A percentile compares a stretch with the other conserved stretches of the same genome.
phyloP scores from a whole-genome alignment of 2,113 vertebrate genomes.

The Phyllostomus discolor region DNA sequence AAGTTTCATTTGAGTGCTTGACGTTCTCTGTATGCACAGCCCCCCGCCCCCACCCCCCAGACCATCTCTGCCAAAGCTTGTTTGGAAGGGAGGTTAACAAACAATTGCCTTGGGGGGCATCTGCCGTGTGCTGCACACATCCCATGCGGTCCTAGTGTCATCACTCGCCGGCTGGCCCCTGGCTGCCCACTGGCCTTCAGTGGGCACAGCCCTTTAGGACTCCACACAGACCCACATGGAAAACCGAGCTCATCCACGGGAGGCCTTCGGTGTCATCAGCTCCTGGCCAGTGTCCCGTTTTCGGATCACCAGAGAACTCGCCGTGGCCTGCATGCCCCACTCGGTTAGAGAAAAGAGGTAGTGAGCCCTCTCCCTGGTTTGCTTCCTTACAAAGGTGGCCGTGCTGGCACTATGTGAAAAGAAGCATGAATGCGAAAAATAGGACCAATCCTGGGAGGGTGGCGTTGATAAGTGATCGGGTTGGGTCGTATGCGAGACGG shows the following conservation, averaged over 20 bases:
- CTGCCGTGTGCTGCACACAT: constrained; percentile 37
- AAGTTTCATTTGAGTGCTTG: constrained; percentile 51
- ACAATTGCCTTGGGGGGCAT: constrained; percentile 57
- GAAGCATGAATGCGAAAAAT: constrained; percentile 61
- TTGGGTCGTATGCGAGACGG: not conserved
- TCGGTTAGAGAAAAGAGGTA: constrained; percentile 34
- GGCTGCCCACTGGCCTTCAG: constrained; percentile 21
- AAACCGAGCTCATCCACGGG: constrained; percentile 43
- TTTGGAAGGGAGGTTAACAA: constrained; percentile 64
- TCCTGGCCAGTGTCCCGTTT: constrained; percentile 36
- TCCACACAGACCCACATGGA: constrained; percentile 58
- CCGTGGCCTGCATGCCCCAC: not conserved
- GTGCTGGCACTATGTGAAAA: constrained; percentile 67
- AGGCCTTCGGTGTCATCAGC: constrained; percentile 16
- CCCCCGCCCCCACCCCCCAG: constrained; percentile 48
- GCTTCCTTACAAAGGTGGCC: constrained; percentile 65
- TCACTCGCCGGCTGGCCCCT: constrained; percentile 55
- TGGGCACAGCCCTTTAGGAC: constrained; percentile 63
- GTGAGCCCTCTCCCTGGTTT: constrained; percentile 69
- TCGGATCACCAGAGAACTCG: constrained; percentile 26
- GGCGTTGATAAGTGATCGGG: not conserved
- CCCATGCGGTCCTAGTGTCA: constrained; percentile 29
- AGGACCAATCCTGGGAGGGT: constrained; percentile 42
- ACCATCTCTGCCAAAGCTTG: constrained; percentile 47
- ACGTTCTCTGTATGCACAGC: constrained; percentile 7